These are phyloP conservation scores for Numenius phaeopus DNA, from an alignment of 2,797 vertebrate species.

Conservation along the genomic window DNA sequence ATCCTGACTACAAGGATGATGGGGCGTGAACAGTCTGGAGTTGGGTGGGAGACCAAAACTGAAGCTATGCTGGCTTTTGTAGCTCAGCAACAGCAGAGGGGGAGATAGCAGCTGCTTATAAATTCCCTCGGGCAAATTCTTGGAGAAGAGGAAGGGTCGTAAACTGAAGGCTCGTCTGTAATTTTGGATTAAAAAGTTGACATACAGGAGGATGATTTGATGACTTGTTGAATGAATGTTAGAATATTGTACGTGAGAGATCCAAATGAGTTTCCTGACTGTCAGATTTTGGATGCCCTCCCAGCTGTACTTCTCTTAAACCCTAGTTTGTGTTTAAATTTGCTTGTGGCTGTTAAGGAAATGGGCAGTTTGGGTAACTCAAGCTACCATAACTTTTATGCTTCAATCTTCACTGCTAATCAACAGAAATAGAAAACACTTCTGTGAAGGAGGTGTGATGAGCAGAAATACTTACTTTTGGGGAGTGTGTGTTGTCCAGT, in stretches of 20 bases:
- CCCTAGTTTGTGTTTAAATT: neutral
- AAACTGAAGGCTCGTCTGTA: neutral
- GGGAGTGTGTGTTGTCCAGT: neutral
- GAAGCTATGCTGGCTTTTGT: neutral
- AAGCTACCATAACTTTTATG: neutral
- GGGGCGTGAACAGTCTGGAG: neutral
- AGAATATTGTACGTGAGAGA: neutral
- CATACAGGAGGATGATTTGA: neutral
- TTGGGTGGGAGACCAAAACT: neutral
- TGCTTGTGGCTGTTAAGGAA: neutral
- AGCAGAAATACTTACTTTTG: neutral
- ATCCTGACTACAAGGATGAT: neutral
- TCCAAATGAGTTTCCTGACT: neutral
- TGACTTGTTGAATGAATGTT: neutral
- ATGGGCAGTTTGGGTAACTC: neutral
- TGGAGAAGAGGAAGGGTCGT: neutral
- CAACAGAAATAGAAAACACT: neutral
- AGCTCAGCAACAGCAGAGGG: neutral
- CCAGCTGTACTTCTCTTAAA: neutral
- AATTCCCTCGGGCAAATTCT: neutral
- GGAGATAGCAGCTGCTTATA: conserved; percentile 1
- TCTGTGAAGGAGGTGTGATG: neutral
- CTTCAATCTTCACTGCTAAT: neutral
- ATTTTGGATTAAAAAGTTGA: conserved; percentile 3
- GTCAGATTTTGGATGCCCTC: neutral